Evolutionary conservation across 1,140 invertebrate genomes (phyloP).

Genomic region (Ectropis grisescens): DNA sequence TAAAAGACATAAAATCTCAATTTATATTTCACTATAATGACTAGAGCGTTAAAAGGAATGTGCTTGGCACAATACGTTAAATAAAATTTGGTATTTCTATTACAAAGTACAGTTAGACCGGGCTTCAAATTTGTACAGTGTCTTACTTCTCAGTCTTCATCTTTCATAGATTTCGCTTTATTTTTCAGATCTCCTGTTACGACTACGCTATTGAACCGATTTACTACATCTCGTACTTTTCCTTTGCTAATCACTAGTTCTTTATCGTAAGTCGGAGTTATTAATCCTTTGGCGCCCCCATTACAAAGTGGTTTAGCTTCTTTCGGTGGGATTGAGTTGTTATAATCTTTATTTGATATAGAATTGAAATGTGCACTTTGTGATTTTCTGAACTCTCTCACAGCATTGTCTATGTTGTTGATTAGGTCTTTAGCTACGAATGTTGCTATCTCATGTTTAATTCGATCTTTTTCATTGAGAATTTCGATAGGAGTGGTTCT

Average conservation of each 20-base stretch:
- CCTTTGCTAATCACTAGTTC: constrained; percentile 64
- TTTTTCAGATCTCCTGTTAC: constrained; percentile 20
- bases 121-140: no score
- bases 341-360: no score
- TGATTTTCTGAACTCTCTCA: constrained; percentile 51
- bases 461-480: constrained; percentile 46
- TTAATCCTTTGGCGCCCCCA: constrained; percentile 41
- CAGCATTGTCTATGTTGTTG: constrained; percentile 55
- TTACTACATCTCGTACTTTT: constrained; percentile 63
- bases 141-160: constrained; percentile 31
- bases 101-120: constrained; percentile 34
- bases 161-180: constrained; percentile 33
- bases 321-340: constrained; percentile 11
- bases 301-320: constrained; percentile 35
- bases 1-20: no score
- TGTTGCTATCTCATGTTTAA: constrained; percentile 61
- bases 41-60: no score
- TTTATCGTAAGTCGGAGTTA: constrained; percentile 55
- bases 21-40: no score
- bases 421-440: constrained; percentile 61
- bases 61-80: no score
- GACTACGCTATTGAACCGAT: constrained; percentile 55
- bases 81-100: no score
- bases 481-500: constrained; percentile 28
- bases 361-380: constrained; percentile 40